phyloP scores from a whole-genome alignment of 2,113 vertebrate species.

The Eolophus roseicapilla region DNA sequence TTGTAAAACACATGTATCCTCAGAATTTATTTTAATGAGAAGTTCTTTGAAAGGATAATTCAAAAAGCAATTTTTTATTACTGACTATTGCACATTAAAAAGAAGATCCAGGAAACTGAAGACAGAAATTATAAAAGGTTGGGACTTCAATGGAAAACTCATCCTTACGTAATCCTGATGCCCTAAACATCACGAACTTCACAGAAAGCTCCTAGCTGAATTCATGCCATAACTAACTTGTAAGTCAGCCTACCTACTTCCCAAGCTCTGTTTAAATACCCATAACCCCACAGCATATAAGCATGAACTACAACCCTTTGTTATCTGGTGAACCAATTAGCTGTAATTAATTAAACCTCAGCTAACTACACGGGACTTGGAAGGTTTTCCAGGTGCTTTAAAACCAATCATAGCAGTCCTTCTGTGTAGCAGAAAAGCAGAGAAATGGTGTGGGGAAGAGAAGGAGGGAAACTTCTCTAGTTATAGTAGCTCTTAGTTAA shows the following conservation, averaged over 20 bases:
- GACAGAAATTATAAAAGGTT: not conserved
- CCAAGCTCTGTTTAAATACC: not conserved
- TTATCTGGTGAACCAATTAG: not conserved
- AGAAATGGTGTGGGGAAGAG: not conserved
- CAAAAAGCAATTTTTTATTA: not conserved
- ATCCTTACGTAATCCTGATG: not conserved
- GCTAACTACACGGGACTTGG: not conserved
- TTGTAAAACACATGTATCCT: not conserved
- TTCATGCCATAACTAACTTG: not conserved
- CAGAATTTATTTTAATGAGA: not conserved
- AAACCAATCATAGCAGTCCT: not conserved
- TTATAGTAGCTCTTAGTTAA: not conserved
- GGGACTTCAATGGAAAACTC: not conserved
- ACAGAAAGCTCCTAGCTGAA: not conserved
- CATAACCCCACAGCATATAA: not conserved
- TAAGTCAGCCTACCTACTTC: not conserved
- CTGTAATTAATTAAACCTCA: not conserved
- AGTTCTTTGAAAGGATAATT: not conserved
- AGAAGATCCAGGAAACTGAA: not conserved
- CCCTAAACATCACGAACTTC: not conserved
- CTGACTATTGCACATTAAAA: not conserved
- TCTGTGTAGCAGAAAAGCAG: not conserved
- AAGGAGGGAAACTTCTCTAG: not conserved
- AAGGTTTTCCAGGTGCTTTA: not conserved
- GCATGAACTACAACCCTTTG: not conserved